phyloP scores from a whole-genome alignment of 2,113 vertebrate species.

The Etia nguti region DNA sequence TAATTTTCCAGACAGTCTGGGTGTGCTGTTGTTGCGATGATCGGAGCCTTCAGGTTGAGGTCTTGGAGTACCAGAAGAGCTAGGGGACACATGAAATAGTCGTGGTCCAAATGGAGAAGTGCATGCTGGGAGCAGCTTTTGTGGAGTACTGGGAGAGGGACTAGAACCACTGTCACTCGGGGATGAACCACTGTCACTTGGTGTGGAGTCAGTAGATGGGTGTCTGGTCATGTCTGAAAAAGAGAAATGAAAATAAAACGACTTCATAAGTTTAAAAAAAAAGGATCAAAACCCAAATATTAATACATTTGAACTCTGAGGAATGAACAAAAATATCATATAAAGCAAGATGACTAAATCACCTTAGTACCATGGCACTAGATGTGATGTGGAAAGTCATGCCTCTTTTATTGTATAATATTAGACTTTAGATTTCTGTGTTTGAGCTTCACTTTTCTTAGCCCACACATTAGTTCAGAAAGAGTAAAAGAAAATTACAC shows the following conservation, averaged over 20 bases:
- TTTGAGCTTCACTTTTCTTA: neutral
- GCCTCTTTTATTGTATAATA: neutral
- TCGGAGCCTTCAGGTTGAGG: slow-evolving; percentile 86
- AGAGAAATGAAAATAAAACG: neutral
- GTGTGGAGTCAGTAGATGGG: slow-evolving; percentile 73
- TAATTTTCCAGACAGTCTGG: slow-evolving; percentile 59
- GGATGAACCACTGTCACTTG: slow-evolving; percentile 66
- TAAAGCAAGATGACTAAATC: neutral
- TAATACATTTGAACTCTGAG: neutral
- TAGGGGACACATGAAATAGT: slow-evolving; percentile 52
- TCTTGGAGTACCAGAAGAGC: slow-evolving; percentile 61
- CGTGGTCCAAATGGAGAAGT: slow-evolving; percentile 68
- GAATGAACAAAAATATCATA: neutral
- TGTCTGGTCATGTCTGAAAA: slow-evolving; percentile 73
- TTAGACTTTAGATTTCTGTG: neutral
- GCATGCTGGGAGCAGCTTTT: slow-evolving; percentile 68
- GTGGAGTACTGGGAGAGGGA: slow-evolving; percentile 71
- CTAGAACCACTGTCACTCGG: slow-evolving; percentile 73
- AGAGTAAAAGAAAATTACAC: neutral
- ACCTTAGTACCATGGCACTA: neutral
- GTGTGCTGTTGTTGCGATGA: slow-evolving; percentile 50
- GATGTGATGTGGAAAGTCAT: neutral
- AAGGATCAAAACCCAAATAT: neutral
- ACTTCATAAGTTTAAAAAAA: neutral
- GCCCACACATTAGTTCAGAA: neutral